These are phyloP conservation scores for Lumbricus terrestris DNA, from an alignment of 2,888 invertebrate genomes.

Conservation along the genomic window DNA sequence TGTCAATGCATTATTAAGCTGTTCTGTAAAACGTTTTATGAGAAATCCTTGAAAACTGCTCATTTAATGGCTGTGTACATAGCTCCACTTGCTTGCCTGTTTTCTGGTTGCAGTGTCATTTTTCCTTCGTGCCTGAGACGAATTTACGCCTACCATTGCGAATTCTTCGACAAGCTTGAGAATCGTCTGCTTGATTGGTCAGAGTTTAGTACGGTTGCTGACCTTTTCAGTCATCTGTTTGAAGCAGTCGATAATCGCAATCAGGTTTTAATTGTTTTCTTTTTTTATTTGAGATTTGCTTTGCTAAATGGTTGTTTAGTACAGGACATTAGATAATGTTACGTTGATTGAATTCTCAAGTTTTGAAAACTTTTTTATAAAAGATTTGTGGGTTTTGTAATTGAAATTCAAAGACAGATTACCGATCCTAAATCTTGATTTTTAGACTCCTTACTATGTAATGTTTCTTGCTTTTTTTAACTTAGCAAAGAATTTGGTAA, in stretches of 20 bases:
- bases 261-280: neutral
- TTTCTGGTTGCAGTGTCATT: slow-evolving; percentile 42
- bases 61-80: neutral
- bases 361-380: neutral
- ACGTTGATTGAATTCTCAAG: neutral
- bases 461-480: neutral
- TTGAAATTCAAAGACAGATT: neutral
- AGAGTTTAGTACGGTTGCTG: slow-evolving; percentile 57
- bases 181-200: slow-evolving; percentile 58
- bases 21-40: neutral
- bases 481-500: neutral
- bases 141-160: slow-evolving; percentile 60
- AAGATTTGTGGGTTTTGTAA: neutral
- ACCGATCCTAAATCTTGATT: neutral
- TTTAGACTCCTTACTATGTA: neutral
- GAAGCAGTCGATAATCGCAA: slow-evolving; percentile 47
- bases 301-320: neutral
- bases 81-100: neutral
- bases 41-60: neutral
- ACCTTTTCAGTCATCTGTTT: slow-evolving; percentile 55
- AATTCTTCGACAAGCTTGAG: slow-evolving; percentile 57
- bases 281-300: neutral
- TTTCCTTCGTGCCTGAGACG: slow-evolving; percentile 59
- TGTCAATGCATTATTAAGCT: neutral
- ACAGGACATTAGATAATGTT: neutral